These are phyloP conservation scores for Sesamia nonagrioides DNA, from an alignment of 1,140 invertebrate genomes.

Conservation along the genomic window DNA sequence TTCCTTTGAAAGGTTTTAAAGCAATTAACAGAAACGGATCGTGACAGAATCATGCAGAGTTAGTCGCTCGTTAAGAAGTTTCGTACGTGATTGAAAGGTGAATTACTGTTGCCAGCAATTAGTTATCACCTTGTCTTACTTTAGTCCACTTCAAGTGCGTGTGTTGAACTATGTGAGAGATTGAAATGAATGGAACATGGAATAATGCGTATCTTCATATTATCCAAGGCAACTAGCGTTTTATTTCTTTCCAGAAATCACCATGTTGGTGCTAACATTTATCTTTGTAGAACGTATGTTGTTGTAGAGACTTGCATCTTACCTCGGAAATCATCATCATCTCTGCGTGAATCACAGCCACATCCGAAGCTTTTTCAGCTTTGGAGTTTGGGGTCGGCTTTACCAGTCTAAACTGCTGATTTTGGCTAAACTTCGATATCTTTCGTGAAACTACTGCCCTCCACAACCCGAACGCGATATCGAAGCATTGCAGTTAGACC, in stretches of 20 bases:
- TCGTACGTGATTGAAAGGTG: conserved; percentile 33
- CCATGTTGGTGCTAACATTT: neutral
- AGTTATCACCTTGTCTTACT: conserved; percentile 36
- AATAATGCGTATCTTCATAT: no score
- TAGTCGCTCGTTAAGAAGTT: conserved; percentile 4
- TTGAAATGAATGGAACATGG: neutral
- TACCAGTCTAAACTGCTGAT: no score
- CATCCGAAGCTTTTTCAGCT: no score
- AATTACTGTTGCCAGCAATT: conserved; percentile 30
- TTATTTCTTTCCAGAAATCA: neutral
- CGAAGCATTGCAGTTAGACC: no score
- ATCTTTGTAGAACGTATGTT: neutral
- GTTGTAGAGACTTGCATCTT: neutral
- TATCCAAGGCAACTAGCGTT: no score
- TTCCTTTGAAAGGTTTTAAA: neutral
- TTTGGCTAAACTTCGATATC: no score
- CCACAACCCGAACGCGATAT: no score
- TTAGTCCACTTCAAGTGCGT: neutral
- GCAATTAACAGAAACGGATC: conserved; percentile 35
- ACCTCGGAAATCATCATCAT: conserved; percentile 16
- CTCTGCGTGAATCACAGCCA: no score
- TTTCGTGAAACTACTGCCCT: no score
- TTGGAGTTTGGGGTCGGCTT: no score
- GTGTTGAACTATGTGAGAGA: neutral
- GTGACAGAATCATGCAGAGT: conserved; percentile 46